These are phyloP conservation scores for Sphaeridia pumilis DNA, from an alignment of 2,888 invertebrate genomes.

Conservation along the genomic window DNA sequence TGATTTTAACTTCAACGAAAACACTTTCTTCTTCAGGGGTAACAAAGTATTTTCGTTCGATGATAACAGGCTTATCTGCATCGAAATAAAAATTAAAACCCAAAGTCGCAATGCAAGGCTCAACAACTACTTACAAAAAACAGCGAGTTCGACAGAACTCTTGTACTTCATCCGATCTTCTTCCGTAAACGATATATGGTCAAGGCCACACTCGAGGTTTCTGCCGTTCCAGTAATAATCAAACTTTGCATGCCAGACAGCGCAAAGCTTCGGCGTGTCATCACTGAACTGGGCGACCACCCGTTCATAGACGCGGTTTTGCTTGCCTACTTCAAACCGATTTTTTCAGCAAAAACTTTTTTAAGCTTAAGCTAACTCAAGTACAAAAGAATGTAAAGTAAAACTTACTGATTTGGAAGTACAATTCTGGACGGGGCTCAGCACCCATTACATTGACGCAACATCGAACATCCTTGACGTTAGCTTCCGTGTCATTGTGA, in stretches of 20 bases:
- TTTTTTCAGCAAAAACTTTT: too few species aligned
- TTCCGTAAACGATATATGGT: background rate
- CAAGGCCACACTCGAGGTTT: background rate
- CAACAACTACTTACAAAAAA: background rate
- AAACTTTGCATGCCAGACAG: background rate
- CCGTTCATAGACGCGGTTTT: too few species aligned
- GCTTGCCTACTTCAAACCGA: too few species aligned
- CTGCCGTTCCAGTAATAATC: background rate
- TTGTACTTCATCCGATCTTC: background rate
- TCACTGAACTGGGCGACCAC: too few species aligned
- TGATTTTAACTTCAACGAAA: background rate
- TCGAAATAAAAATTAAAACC: background rate
- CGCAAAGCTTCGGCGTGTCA: background rate
- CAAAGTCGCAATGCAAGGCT: too few species aligned
- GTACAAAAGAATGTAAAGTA: too few species aligned
- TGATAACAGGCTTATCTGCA: background rate
- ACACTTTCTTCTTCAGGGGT: background rate
- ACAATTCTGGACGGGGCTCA: background rate
- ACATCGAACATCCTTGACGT: background rate
- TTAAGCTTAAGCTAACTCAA: too few species aligned
- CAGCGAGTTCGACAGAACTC: background rate
- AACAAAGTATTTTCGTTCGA: background rate
- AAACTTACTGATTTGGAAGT: background rate
- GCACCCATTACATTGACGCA: background rate
- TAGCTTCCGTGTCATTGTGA: background rate